phyloP scores from a whole-genome alignment of 2,888 invertebrate genomes.

The Ametastegia equiseti region DNA sequence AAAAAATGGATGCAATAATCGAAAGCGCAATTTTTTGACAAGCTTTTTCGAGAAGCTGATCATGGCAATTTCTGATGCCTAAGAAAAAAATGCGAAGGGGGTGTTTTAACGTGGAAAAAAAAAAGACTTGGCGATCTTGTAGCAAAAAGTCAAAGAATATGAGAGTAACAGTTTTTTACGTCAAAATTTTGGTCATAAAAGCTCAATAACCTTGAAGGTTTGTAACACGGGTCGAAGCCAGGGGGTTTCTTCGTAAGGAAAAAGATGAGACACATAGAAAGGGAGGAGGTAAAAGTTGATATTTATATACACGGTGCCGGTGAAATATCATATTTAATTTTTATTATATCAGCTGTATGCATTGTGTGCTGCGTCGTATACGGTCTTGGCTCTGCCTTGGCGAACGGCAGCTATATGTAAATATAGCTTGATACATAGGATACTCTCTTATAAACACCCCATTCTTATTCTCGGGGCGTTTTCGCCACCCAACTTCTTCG shows the following conservation, averaged over 20 bases:
- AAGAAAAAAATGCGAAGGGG: neutral
- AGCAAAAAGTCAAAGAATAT: conserved; percentile 25
- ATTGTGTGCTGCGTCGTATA: conserved; percentile 53
- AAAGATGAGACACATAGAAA: conserved; percentile 5
- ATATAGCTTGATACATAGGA: conserved; percentile 76
- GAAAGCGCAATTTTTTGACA: too few species aligned
- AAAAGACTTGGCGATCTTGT: neutral
- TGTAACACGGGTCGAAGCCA: conserved; percentile 49
- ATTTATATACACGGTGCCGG: conserved; percentile 64
- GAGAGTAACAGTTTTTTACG: conserved; percentile 23
- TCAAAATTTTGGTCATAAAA: conserved; percentile 52
- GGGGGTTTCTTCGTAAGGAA: conserved; percentile 21
- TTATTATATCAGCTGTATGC: conserved; percentile 71
- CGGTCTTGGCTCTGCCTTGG: conserved; percentile 49
- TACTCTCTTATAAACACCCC: conserved; percentile 76
- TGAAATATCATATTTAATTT: conserved; percentile 75
- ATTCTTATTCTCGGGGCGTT: conserved; percentile 75
- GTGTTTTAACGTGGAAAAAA: neutral
- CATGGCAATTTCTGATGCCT: too few species aligned
- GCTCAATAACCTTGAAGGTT: conserved; percentile 55
- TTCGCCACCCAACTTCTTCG: conserved; percentile 63
- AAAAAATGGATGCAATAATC: too few species aligned
- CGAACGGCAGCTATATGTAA: conserved; percentile 73
- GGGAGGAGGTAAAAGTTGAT: conserved; percentile 60
- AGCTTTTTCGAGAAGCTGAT: too few species aligned